Evolutionary conservation across 53 echinoderm and acorn worm species (phyloP).

Genomic region (Zoroaster sp.): DNA sequence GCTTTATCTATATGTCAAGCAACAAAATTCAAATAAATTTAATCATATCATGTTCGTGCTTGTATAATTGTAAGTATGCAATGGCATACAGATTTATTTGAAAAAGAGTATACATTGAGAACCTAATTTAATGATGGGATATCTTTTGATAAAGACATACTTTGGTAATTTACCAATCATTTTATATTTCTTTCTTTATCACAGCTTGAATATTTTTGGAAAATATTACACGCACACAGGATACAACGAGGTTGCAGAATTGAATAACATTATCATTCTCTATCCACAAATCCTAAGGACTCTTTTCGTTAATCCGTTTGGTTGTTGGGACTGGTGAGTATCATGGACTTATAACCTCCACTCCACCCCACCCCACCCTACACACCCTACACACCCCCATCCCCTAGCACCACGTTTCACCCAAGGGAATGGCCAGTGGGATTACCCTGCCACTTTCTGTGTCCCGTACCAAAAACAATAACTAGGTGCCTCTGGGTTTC

Average conservation of each 20-base stretch:
- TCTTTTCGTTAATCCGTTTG: conserved; percentile 56
- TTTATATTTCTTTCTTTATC: not conserved
- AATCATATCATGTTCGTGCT: too few relatives aligned
- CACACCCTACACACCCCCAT: not conserved
- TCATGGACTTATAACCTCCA: not conserved
- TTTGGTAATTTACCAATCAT: not conserved
- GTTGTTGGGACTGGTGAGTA: conserved; percentile 93
- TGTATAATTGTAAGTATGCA: too few relatives aligned
- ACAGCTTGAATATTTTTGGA: conserved; percentile 17
- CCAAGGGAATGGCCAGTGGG: too few relatives aligned
- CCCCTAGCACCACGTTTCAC: too few relatives aligned
- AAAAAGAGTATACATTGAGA: too few relatives aligned
- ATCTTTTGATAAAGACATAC: too few relatives aligned
- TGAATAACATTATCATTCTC: conserved; percentile 82
- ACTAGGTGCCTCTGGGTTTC: not conserved
- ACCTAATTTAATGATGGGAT: not conserved
- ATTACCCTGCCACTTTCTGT: too few relatives aligned
- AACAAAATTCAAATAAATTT: too few relatives aligned
- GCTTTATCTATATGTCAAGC: too few relatives aligned
- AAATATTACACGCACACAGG: conserved; percentile 53
- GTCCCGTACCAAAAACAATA: not conserved
- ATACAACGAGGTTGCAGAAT: conserved; percentile 84
- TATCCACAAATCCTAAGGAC: conserved; percentile 93
- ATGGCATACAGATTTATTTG: too few relatives aligned
- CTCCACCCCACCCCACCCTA: not conserved